Evolutionary conservation across 2,113 vertebrate genomes (phyloP).

Genomic region (Neodontobutis hainanensis): DNA sequence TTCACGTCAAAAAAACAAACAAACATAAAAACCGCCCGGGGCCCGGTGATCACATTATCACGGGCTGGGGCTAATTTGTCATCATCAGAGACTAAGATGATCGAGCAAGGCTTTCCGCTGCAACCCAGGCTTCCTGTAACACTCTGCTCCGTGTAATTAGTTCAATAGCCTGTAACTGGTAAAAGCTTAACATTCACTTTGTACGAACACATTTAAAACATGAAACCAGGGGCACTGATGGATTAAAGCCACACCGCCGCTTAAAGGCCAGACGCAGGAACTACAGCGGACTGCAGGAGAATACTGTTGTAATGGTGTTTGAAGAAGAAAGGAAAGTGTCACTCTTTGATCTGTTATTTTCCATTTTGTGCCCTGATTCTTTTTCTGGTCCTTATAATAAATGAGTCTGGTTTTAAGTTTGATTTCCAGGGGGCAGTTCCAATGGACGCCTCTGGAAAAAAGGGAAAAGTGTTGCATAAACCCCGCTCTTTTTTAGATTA

Average conservation of each 20-base stretch:
- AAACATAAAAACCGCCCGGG: slow-evolving; percentile 1
- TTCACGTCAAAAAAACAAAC: slow-evolving; percentile 43
- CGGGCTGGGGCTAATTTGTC: no score
- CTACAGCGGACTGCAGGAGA: neutral
- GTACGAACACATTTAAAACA: slow-evolving; percentile 16
- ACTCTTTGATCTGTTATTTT: no score
- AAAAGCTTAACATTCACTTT: slow-evolving; percentile 60
- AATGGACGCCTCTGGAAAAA: no score
- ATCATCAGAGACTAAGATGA: neutral
- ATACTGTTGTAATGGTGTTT: no score
- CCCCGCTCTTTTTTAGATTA: no score
- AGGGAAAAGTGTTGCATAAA: no score
- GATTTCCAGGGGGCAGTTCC: no score
- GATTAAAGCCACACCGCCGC: slow-evolving; percentile 7
- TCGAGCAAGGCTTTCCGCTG: slow-evolving; percentile 28
- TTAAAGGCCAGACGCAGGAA: neutral
- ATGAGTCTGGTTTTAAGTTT: no score
- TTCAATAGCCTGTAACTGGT: slow-evolving; percentile 72
- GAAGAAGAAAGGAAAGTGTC: no score
- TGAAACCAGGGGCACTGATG: slow-evolving; percentile 5
- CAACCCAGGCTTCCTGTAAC: slow-evolving; percentile 63
- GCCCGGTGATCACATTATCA: no score
- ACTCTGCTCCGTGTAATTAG: slow-evolving; percentile 72
- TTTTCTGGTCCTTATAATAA: no score
- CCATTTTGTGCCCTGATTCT: no score